Evolutionary conservation across 2,888 invertebrate genomes (phyloP), one percentile per base, ranked within the genome.

Genomic region (Laothoe populi): DNA sequence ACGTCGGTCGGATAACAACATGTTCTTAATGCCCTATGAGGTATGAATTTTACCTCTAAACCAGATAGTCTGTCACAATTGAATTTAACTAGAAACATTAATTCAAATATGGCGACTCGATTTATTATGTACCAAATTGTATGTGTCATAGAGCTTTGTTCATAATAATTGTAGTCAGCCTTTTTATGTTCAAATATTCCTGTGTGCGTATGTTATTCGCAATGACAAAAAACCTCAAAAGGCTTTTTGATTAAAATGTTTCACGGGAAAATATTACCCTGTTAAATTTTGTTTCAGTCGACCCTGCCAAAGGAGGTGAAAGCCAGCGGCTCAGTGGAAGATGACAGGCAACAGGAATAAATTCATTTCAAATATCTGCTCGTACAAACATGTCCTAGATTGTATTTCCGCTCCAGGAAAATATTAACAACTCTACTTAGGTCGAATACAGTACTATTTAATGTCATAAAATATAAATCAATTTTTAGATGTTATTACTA

Each of bases 1-100:
- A 48, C 94, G 96, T 69, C 94, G 96, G 71, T 95, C 95, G 44
- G 96, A 96, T 84, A 95, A 95, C 78, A 94, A 94, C 77, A 93
- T 95, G 88, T 88, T 86, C 69, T 70, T 92, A 69, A 77, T 92
- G 77, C 93, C 93, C 26, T 88, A 83, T 66, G 93, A 93, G 86
- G 93, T 93, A 78, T 63, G 71, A 71, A 62, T 19, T 8, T 21
- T 57, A n/a, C n/a, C n/a, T n/a, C n/a, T n/a, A n/a, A n/a, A n/a
- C n/a, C n/a, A n/a, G n/a, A n/a, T n/a, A n/a, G n/a, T n/a, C n/a
- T n/a, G n/a, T n/a, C n/a, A n/a, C n/a, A n/a, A n/a, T n/a, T n/a
- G n/a, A n/a, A n/a, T n/a, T n/a, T n/a, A n/a, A n/a, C n/a, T n/a
- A n/a, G n/a, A n/a, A n/a, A n/a, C n/a, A n/a, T n/a, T n/a, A n/a